A percentile compares a stretch with the other conserved stretches of the same genome.
These are phyloP conservation scores for Leistus spinibarbis DNA, from an alignment of 2,888 invertebrate genomes.

Conservation along the genomic window DNA sequence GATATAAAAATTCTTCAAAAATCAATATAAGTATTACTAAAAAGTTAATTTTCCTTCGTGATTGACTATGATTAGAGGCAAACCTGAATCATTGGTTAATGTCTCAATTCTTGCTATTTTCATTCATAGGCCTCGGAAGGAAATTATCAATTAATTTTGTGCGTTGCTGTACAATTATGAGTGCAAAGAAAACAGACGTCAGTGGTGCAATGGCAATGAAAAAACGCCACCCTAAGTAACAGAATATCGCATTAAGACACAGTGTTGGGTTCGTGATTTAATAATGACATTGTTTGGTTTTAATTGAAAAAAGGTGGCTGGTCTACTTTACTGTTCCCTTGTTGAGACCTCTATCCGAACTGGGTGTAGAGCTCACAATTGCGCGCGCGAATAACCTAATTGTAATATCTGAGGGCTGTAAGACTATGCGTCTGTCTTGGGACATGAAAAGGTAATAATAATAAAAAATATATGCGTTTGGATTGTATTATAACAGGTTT, in stretches of 20 bases:
- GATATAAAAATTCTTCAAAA: no score
- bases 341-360: neutral
- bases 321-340: neutral
- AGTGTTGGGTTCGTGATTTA: constrained; percentile 27
- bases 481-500: neutral
- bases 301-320: constrained; percentile 38
- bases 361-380: neutral
- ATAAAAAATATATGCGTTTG: neutral
- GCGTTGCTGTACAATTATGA: constrained; percentile 22
- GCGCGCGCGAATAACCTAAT: neutral
- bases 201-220: neutral
- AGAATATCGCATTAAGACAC: constrained; percentile 37
- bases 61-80: no score
- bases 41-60: no score
- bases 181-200: constrained; percentile 13
- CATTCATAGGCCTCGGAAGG: neutral
- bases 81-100: no score
- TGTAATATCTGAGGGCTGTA: neutral
- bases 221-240: constrained; percentile 27
- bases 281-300: constrained; percentile 39
- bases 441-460: neutral
- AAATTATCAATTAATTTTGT: neutral
- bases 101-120: no score
- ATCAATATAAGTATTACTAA: no score
- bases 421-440: neutral